phyloP scores from a whole-genome alignment of 2,113 vertebrate species.

The Thinocorus orbignyianus region DNA sequence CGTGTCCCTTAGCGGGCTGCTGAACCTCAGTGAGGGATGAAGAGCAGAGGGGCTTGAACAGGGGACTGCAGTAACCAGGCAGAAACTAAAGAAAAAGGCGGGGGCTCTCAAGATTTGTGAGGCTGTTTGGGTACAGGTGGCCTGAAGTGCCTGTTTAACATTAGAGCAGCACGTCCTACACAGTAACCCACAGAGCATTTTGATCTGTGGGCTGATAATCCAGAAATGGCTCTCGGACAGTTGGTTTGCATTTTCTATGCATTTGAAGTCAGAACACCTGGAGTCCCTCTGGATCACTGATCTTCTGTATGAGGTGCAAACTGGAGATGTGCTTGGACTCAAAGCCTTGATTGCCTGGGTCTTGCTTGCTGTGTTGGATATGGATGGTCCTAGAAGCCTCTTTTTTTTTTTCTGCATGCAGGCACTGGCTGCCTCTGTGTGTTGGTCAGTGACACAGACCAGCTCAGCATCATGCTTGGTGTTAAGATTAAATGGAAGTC shows the following conservation, averaged over 20 bases:
- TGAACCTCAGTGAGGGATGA: background rate
- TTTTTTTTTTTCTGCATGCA: background rate
- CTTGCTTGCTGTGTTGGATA: background rate
- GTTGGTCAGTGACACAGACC: background rate
- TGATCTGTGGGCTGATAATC: background rate
- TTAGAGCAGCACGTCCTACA: background rate
- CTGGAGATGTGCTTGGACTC: background rate
- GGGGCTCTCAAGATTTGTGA: background rate
- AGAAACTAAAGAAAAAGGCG: background rate
- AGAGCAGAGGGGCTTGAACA: background rate
- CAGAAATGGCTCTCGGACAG: background rate
- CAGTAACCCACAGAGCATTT: background rate
- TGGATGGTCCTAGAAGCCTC: background rate
- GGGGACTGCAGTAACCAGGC: background rate
- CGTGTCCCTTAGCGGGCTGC: background rate
- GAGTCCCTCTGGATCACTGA: background rate
- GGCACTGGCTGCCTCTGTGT: background rate
- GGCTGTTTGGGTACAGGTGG: background rate
- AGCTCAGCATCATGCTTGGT: background rate
- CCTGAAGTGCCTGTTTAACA: background rate
- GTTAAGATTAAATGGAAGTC: background rate
- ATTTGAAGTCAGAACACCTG: background rate
- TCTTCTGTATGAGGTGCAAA: background rate
- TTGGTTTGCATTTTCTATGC: background rate
- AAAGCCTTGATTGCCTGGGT: background rate